These are phyloP conservation scores for Antheraea assamensis DNA, from an alignment of 2,888 invertebrate species.

Conservation along the genomic window DNA sequence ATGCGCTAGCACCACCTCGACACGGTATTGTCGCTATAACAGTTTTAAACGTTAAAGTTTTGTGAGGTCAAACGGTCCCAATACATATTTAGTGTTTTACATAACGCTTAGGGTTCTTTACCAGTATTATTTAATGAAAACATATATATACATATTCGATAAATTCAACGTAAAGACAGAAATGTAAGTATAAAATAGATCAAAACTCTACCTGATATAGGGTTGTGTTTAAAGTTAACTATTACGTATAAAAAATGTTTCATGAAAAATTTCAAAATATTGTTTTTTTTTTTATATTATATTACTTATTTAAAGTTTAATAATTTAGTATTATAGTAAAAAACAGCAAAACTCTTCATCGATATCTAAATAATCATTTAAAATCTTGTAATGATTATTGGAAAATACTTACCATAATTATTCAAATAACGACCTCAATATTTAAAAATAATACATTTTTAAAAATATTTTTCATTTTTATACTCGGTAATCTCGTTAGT, in stretches of 20 bases:
- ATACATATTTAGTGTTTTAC: slow-evolving; percentile 4
- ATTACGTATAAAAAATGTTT: no score
- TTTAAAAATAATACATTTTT: no score
- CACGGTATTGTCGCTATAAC: slow-evolving; percentile 70
- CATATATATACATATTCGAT: neutral
- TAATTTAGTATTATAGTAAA: neutral
- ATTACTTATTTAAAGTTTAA: no score
- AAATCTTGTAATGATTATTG: neutral
- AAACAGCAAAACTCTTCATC: neutral
- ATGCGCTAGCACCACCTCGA: slow-evolving; percentile 61
- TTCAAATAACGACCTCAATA: no score
- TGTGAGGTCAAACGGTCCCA: slow-evolving; percentile 11
- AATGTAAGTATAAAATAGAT: no score
- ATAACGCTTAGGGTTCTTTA: neutral
- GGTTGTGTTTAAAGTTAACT: neutral
- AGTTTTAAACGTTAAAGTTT: slow-evolving; percentile 57
- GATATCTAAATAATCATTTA: neutral
- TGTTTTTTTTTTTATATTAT: no score
- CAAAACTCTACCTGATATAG: no score
- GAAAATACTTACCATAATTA: no score
- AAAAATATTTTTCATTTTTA: no score
- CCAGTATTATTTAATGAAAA: neutral
- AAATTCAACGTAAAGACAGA: no score
- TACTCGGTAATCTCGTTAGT: no score
- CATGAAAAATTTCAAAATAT: no score